Evolutionary conservation across 2,113 vertebrate genomes (phyloP).

Genomic region (Upupa epops): DNA sequence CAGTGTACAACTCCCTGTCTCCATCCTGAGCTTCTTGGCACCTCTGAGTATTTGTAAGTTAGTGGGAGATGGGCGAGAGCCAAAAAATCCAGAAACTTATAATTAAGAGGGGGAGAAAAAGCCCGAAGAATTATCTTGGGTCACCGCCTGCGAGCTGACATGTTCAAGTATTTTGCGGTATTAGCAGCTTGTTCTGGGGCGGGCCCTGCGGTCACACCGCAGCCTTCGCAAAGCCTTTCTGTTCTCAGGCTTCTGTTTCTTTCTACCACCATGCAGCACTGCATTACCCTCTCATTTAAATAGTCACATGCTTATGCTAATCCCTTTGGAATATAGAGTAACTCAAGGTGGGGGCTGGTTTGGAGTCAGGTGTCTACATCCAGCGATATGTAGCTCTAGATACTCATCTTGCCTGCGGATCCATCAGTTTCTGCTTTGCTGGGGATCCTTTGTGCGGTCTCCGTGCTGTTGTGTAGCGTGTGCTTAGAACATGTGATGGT

Average conservation of each 20-base stretch:
- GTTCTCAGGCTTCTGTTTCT: neutral
- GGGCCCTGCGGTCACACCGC: neutral
- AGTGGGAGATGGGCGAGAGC: slow-evolving; percentile 17
- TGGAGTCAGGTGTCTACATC: neutral
- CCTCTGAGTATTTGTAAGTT: neutral
- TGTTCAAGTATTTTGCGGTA: slow-evolving; percentile 6
- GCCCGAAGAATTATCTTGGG: neutral
- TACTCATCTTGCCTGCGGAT: neutral
- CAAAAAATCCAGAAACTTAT: slow-evolving; percentile 19
- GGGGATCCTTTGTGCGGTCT: neutral
- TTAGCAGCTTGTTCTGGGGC: neutral
- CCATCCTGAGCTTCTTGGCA: neutral
- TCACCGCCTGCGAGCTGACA: slow-evolving; percentile 9
- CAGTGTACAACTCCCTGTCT: neutral
- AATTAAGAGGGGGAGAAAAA: slow-evolving; percentile 33
- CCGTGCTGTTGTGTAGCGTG: neutral
- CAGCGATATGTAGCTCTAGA: neutral
- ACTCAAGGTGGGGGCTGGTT: neutral
- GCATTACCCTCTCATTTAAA: neutral
- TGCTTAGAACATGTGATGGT: neutral
- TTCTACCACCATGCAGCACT: neutral
- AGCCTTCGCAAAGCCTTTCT: neutral
- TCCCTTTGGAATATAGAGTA: neutral
- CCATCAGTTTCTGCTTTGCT: neutral
- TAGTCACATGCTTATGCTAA: neutral